Evolutionary conservation across 2,113 vertebrate species (phyloP).

Genomic region (Nipponia nippon): DNA sequence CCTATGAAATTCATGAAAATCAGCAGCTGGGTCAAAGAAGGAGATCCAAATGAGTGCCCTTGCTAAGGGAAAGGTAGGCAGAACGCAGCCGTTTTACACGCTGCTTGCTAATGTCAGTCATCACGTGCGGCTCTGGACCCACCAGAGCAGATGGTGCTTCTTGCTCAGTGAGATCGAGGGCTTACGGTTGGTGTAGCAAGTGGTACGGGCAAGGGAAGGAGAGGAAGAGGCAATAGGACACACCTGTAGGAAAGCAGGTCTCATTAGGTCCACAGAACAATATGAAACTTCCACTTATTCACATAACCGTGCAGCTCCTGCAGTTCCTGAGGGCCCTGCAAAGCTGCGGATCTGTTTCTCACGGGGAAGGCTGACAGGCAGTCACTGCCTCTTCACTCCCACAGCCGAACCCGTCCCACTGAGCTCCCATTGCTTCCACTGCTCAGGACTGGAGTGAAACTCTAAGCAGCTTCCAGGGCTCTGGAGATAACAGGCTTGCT

Average conservation of each 20-base stretch:
- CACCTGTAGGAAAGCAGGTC: neutral
- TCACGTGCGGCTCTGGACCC: neutral
- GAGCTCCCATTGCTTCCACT: neutral
- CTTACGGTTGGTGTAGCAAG: accelerated
- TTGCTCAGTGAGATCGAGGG: neutral
- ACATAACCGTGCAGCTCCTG: neutral
- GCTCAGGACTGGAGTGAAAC: neutral
- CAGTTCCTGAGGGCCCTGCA: neutral
- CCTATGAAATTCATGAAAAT: slow-evolving; percentile 1
- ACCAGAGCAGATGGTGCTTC: neutral
- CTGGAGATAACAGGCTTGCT: neutral
- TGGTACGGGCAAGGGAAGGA: accelerated
- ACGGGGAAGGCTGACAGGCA: neutral
- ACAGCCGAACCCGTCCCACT: accelerated
- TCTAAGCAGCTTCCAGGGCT: neutral
- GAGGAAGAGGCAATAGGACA: neutral
- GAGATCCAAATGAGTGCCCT: neutral
- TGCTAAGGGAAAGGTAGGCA: neutral
- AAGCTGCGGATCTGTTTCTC: neutral
- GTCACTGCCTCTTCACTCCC: neutral
- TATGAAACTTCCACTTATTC: neutral
- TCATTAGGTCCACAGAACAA: neutral
- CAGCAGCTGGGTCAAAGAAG: neutral
- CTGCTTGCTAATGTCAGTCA: slow-evolving; percentile 27
- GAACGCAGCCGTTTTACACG: accelerated